phyloP scores from a whole-genome alignment of 1,140 invertebrate species.

The Antheraea mylitta region DNA sequence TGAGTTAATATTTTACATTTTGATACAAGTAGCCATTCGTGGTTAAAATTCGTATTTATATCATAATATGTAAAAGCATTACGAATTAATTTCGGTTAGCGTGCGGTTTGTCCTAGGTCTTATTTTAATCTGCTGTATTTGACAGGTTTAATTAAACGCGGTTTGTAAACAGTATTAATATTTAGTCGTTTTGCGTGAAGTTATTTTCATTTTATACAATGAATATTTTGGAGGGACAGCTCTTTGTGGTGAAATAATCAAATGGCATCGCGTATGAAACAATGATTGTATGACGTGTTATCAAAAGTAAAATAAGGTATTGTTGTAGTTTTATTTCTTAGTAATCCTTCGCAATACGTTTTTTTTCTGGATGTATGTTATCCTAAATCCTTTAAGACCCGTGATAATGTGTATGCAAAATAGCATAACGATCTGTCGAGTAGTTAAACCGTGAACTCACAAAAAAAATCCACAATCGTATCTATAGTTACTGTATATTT shows the following conservation, averaged over 20 bases:
- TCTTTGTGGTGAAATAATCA: background rate
- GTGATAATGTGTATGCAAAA: too few relatives aligned
- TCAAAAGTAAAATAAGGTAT: too few relatives aligned
- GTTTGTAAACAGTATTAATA: slow-evolving; percentile 5
- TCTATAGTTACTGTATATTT: too few relatives aligned
- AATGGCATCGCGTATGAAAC: background rate
- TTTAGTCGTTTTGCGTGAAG: background rate
- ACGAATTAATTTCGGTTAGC: slow-evolving; percentile 37
- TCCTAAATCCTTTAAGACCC: too few relatives aligned
- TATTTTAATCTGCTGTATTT: slow-evolving; percentile 35
- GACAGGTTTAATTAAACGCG: slow-evolving; percentile 33
- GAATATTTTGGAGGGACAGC: background rate
- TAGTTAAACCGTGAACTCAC: too few relatives aligned
- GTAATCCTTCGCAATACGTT: too few relatives aligned
- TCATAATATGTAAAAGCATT: slow-evolving; percentile 36
- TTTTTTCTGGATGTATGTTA: too few relatives aligned
- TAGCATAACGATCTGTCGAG: too few relatives aligned
- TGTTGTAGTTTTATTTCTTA: too few relatives aligned
- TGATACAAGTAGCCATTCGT: slow-evolving; percentile 3
- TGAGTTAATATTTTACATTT: background rate
- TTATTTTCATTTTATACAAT: background rate
- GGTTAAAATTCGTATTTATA: slow-evolving; percentile 27
- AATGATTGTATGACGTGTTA: background rate
- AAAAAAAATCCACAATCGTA: too few relatives aligned
- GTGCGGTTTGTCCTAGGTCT: slow-evolving; percentile 30